Conservation (phyloP, 1,140 invertebrate genomes). For the Dufourea novaeangliae region DNA sequence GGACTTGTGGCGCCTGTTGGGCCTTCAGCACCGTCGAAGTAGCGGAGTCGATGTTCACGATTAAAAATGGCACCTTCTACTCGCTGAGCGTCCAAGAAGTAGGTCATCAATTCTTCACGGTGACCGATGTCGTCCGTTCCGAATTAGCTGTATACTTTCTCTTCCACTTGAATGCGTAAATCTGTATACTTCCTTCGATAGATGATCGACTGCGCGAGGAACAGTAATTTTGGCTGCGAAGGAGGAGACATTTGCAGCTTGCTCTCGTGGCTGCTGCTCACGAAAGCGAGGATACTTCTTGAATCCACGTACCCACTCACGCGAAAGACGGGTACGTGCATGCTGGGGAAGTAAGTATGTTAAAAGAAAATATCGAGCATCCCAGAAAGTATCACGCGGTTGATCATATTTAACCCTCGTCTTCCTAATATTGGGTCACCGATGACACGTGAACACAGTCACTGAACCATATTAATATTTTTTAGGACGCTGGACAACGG, state of each 20-base stretch:
- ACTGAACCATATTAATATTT: slow-evolving; percentile 22
- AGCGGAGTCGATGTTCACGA: slow-evolving; percentile 89
- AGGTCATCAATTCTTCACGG: slow-evolving; percentile 30
- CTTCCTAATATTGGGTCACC: too few species aligned
- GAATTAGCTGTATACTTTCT: too few species aligned
- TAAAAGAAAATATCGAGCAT: too few species aligned
- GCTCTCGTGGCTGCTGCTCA: slow-evolving; percentile 87
- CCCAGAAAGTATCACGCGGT: too few species aligned
- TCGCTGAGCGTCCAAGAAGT: slow-evolving; percentile 90
- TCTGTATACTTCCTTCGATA: too few species aligned
- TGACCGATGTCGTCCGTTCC: neutral
- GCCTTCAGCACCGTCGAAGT: slow-evolving; percentile 91
- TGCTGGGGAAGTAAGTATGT: slow-evolving; percentile 77
- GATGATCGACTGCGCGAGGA: slow-evolving; percentile 90
- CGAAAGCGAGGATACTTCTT: slow-evolving; percentile 82
- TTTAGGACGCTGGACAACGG: slow-evolving; percentile 62
- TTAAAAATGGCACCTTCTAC: slow-evolving; percentile 84
- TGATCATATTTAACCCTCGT: too few species aligned
- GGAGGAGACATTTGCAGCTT: slow-evolving; percentile 92
- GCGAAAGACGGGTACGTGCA: slow-evolving; percentile 84
- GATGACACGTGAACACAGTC: too few species aligned
- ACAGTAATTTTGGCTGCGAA: slow-evolving; percentile 88
- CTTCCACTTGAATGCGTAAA: too few species aligned
- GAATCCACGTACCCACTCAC: slow-evolving; percentile 87
- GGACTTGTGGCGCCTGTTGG: slow-evolving; percentile 93